phyloP scores from a whole-genome alignment of 2,113 vertebrate species.

The Hymenochirus boettgeri region DNA sequence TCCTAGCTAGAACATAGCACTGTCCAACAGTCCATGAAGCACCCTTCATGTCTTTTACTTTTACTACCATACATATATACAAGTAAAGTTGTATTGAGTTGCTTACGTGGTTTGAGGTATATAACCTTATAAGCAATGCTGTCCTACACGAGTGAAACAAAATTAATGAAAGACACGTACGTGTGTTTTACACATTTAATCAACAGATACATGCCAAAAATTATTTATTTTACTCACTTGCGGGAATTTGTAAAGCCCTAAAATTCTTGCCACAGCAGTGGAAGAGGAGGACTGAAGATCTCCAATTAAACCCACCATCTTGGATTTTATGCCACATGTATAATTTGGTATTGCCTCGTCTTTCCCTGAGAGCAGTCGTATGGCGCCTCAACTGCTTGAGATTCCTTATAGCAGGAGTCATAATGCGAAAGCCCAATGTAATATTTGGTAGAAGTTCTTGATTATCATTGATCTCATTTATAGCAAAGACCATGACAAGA shows the following conservation, averaged over 20 bases:
- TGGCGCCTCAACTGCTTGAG: slow-evolving; percentile 1
- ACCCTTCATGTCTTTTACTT: no score
- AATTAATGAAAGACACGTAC: no score
- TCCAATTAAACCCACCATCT: slow-evolving; percentile 2
- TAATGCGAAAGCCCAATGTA: slow-evolving; percentile 12
- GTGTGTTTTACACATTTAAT: no score
- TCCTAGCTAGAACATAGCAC: no score
- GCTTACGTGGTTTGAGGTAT: no score
- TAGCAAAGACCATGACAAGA: slow-evolving; percentile 17
- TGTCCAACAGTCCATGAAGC: no score
- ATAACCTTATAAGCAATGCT: no score
- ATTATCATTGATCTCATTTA: slow-evolving; percentile 28
- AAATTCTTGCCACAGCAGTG: background rate
- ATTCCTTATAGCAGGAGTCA: slow-evolving; percentile 15
- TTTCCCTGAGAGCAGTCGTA: slow-evolving; percentile 10
- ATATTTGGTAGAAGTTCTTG: slow-evolving; percentile 15
- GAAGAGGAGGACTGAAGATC: slow-evolving; percentile 4
- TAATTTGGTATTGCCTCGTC: slow-evolving; percentile 5
- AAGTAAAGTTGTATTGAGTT: no score
- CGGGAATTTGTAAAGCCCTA: background rate
- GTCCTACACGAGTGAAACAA: no score
- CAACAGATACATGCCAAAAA: no score
- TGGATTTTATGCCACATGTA: background rate
- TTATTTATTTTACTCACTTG: background rate
- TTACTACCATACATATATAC: no score